Conservation (phyloP, 2,113 vertebrate species). For the Pygoscelis antarcticus region DNA sequence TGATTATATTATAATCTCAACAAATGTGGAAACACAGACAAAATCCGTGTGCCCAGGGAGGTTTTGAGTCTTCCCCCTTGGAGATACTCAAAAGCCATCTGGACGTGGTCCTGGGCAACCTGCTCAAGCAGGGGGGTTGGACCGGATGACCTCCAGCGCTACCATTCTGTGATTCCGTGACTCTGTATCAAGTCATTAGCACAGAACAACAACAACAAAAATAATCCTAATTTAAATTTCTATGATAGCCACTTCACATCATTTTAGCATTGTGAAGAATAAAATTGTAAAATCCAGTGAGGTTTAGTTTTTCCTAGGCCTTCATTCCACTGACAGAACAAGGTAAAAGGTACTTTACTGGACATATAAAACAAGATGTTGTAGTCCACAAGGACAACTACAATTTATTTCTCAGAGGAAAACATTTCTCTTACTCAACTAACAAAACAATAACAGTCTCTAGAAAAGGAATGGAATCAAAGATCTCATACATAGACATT, state of each 20-base stretch:
- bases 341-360: neutral
- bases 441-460: neutral
- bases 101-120: neutral
- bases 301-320: neutral
- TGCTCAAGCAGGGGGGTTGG: neutral
- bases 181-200: neutral
- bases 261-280: neutral
- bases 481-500: neutral
- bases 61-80: neutral
- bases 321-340: neutral
- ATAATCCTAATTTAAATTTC: neutral
- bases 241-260: neutral
- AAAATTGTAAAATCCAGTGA: neutral
- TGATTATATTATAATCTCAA: neutral
- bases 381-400: neutral
- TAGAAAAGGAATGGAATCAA: neutral
- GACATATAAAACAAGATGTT: neutral
- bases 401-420: neutral
- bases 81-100: neutral
- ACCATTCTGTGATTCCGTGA: neutral
- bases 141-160: neutral
- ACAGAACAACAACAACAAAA: neutral
- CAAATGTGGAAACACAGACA: neutral
- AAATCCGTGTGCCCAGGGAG: neutral
- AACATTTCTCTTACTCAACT: neutral